These are phyloP conservation scores for Erebia palarica DNA, from an alignment of 2,888 invertebrate species.

Conservation along the genomic window DNA sequence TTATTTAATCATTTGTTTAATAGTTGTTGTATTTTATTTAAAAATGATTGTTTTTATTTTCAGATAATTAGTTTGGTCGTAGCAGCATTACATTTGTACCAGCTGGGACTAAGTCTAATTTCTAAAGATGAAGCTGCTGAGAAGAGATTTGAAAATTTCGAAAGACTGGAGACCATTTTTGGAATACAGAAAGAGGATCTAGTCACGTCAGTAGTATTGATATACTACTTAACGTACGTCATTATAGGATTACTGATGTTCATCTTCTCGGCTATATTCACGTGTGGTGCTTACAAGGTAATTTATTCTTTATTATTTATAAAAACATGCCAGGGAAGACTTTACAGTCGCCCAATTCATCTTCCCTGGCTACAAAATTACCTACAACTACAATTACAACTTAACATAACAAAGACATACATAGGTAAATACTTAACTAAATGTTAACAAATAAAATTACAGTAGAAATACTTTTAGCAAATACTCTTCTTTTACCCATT, in stretches of 20 bases:
- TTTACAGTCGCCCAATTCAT: too few species aligned
- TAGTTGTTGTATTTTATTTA: too few species aligned
- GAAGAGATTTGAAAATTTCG: constrained; percentile 65
- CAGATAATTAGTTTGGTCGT: constrained; percentile 70
- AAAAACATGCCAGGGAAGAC: too few species aligned
- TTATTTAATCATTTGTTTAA: too few species aligned
- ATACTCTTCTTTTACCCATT: too few species aligned
- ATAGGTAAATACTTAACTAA: too few species aligned
- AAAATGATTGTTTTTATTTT: constrained; percentile 39
- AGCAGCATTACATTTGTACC: constrained; percentile 63
- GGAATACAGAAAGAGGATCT: constrained; percentile 60
- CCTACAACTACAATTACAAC: too few species aligned
- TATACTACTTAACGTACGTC: constrained; percentile 66
- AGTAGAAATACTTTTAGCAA: too few species aligned
- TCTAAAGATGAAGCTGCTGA: constrained; percentile 56
- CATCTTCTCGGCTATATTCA: constrained; percentile 61
- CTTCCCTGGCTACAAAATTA: too few species aligned
- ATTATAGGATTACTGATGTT: constrained; percentile 62
- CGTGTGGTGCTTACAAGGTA: constrained; percentile 72
- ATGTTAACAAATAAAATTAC: too few species aligned
- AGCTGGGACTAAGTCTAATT: constrained; percentile 60
- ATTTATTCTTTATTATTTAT: too few species aligned
- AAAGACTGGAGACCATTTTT: constrained; percentile 68
- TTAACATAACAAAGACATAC: too few species aligned
- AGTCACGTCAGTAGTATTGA: constrained; percentile 57